phyloP scores from a whole-genome alignment of 1,140 invertebrate genomes.

The Xylocopa sonorina region DNA sequence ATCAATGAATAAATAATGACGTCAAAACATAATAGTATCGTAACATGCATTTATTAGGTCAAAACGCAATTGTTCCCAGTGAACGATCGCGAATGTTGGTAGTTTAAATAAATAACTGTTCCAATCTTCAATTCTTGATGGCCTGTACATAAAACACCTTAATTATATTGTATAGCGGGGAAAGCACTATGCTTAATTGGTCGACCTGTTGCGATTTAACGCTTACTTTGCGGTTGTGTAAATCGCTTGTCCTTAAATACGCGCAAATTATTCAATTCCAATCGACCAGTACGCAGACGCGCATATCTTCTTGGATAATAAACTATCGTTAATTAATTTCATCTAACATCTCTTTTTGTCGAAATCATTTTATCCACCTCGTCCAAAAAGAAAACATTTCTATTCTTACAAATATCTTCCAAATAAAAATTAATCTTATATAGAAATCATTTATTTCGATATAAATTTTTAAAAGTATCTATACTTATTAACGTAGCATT shows the following conservation, averaged over 20 bases:
- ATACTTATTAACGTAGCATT: no score
- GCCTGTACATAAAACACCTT: slow-evolving; percentile 39
- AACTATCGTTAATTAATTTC: slow-evolving; percentile 38
- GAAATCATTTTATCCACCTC: no score
- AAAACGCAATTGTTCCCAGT: not conserved
- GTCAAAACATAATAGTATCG: not conserved
- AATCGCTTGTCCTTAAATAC: slow-evolving; percentile 30
- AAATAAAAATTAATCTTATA: no score
- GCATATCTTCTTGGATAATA: slow-evolving; percentile 30
- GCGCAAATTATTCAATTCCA: slow-evolving; percentile 20
- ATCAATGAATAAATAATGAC: not conserved
- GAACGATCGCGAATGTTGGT: not conserved
- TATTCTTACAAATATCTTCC: no score
- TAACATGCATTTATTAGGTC: slow-evolving; percentile 9
- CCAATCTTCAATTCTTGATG: slow-evolving; percentile 26
- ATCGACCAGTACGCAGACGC: slow-evolving; percentile 18
- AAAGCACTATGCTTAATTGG: slow-evolving; percentile 15
- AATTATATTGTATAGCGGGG: slow-evolving; percentile 26
- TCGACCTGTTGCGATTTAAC: slow-evolving; percentile 15
- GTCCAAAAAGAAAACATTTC: no score
- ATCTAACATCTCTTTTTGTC: not conserved
- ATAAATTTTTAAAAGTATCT: no score
- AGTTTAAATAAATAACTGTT: slow-evolving; percentile 21
- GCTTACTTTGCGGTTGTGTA: slow-evolving; percentile 27
- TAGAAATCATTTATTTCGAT: no score